These are phyloP conservation scores for Ceyx erithaca DNA, from an alignment of 2,797 vertebrate species.

Conservation along the genomic window DNA sequence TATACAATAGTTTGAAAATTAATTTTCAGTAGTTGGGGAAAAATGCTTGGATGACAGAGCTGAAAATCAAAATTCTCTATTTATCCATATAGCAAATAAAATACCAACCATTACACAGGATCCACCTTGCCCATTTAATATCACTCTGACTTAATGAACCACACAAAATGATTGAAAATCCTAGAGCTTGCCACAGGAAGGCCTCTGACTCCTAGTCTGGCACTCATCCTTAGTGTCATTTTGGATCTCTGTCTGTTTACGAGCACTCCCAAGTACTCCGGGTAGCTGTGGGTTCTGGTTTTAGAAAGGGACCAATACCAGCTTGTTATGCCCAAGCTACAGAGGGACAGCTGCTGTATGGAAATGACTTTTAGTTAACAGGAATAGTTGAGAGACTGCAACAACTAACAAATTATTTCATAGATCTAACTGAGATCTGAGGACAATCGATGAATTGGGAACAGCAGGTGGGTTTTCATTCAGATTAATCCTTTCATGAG, in stretches of 20 bases:
- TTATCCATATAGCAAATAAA: background rate
- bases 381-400: slow-evolving; percentile 34
- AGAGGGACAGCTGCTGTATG: slow-evolving; percentile 37
- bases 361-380: slow-evolving; percentile 38
- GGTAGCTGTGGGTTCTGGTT: background rate
- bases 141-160: background rate
- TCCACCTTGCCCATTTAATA: background rate
- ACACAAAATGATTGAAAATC: background rate
- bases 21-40: background rate
- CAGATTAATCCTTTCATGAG: background rate
- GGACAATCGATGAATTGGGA: slow-evolving; percentile 38
- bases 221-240: background rate
- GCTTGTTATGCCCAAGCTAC: background rate
- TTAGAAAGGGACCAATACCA: background rate
- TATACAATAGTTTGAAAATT: background rate
- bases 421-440: slow-evolving; percentile 10
- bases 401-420: slow-evolving; percentile 63
- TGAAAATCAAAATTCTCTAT: background rate
- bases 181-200: background rate
- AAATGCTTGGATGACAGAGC: background rate
- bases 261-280: background rate
- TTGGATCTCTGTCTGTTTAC: background rate
- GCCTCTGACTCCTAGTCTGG: background rate
- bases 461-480: slow-evolving; percentile 55
- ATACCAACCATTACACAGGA: background rate